Evolutionary conservation across 2,888 invertebrate genomes (phyloP).

Genomic region (Drosophila meridionalis): DNA sequence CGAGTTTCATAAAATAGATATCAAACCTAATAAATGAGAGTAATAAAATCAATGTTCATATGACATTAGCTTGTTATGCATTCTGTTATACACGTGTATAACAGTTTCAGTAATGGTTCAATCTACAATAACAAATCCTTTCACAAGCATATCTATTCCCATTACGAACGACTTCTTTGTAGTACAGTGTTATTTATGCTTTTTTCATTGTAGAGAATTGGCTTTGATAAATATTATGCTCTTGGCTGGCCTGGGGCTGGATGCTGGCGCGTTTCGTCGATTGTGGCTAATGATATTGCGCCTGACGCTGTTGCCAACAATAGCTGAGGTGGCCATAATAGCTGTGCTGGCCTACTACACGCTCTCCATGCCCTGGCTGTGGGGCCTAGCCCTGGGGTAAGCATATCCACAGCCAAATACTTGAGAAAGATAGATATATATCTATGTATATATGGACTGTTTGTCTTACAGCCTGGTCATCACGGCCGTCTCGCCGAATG

Average conservation of each 20-base stretch:
- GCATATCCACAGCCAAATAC: slow-evolving; percentile 37
- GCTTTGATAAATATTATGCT: slow-evolving; percentile 88
- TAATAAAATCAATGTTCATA: too few relatives aligned
- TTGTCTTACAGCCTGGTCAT: slow-evolving; percentile 86
- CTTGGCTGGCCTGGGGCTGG: slow-evolving; percentile 88
- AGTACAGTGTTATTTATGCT: neutral
- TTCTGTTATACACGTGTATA: neutral
- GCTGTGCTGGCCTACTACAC: slow-evolving; percentile 86
- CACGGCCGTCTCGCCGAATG: slow-evolving; percentile 90
- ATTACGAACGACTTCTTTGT: neutral
- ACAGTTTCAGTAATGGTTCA: neutral
- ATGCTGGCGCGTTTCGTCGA: slow-evolving; percentile 86
- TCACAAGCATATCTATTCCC: neutral
- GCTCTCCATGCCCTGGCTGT: slow-evolving; percentile 87
- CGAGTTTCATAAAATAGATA: neutral
- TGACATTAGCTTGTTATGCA: neutral
- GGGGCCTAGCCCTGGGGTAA: slow-evolving; percentile 87
- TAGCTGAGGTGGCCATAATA: slow-evolving; percentile 86
- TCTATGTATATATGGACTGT: neutral
- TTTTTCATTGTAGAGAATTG: slow-evolving; percentile 85
- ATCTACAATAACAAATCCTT: neutral
- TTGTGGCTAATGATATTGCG: slow-evolving; percentile 86
- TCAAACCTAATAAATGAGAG: too few relatives aligned
- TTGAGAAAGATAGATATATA: neutral
- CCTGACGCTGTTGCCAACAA: slow-evolving; percentile 87